Evolutionary conservation across 2,797 vertebrate genomes (phyloP), one percentile per base, ranked within the genome.

Genomic region (Galaxias olidus): DNA sequence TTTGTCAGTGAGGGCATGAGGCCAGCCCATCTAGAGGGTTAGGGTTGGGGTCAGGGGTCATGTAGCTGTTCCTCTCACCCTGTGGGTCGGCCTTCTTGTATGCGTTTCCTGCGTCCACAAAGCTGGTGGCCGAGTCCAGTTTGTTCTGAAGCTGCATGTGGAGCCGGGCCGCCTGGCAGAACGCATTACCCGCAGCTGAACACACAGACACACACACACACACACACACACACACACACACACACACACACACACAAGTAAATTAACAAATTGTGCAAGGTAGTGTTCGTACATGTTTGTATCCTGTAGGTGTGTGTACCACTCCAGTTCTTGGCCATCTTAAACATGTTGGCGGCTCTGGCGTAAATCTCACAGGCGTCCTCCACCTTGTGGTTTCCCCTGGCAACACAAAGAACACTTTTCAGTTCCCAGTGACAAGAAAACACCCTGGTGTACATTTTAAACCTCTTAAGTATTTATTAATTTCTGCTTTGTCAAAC

Each of bases 121-220:
- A 99, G 89, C 96, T 96, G 79, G 96, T 98, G 66, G 97, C 97
- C 0, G 97, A 94, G 83, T 98, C 97, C 17, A 98, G 94, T 73
- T 98, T 99, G 90, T 97, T 98, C 90, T 98, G 96, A 59, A 98
- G 94, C 84, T 98, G 97, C 95, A 98, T 97, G 81, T 99, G 96
- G 72, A 98, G 95, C 74, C 94, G 94, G 79, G 96, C 97, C 0
- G 96, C 97, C 90, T 98, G 97, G 65, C 97, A 98, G 77, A 98
- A 98, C 0, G 97, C 97, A 12, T 93, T 98, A 43, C 97, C 97
- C 44, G 97, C 96, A 73, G 96, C 97, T 99, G 77, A n/a, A 55
- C 77, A 44, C 43, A 55, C 55, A 49, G 9, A 49, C 61, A 60
- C 49, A 45, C 45, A 60, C 18, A 13, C 14, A 43, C 17, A 45